A percentile compares a stretch with the other conserved stretches of the same genome.
Evolutionary conservation across 2,888 invertebrate genomes (phyloP).

Genomic region (Phymatocera aterrima): DNA sequence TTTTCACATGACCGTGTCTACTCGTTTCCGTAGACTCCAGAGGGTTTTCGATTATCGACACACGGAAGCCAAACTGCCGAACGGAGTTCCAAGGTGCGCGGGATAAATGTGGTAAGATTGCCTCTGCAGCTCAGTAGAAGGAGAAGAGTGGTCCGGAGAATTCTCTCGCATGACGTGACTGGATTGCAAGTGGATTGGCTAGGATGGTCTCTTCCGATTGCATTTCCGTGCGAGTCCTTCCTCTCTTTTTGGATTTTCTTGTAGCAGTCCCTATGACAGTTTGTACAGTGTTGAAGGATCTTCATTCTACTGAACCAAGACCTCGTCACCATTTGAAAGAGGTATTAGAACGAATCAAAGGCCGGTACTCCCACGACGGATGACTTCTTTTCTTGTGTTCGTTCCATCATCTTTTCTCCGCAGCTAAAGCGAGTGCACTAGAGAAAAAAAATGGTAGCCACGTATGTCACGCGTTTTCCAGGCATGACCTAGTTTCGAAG

Average conservation of each 20-base stretch:
- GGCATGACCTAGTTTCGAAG: constrained; percentile 35
- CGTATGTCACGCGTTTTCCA: constrained; percentile 42
- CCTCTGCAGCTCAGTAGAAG: constrained; percentile 35
- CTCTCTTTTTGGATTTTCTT: constrained; percentile 11
- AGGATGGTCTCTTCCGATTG: constrained; percentile 44
- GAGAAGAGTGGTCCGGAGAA: constrained; percentile 37
- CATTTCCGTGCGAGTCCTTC: constrained; percentile 34
- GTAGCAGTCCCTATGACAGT: constrained; percentile 13
- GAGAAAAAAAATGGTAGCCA: constrained; percentile 23
- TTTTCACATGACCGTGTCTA: constrained; percentile 7
- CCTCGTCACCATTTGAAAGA: constrained; percentile 30
- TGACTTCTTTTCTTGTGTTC: constrained; percentile 36
- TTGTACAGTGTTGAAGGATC: constrained; percentile 18
- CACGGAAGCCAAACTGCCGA: constrained; percentile 14
- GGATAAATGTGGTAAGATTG: constrained; percentile 43
- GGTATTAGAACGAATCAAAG: constrained; percentile 38
- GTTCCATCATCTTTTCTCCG: constrained; percentile 43
- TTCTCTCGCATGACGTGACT: constrained; percentile 44
- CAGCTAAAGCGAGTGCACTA: constrained; percentile 36
- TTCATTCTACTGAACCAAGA: constrained; percentile 15
- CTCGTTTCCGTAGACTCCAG: neutral
- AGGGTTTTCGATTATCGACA: constrained; percentile 42
- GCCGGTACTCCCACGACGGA: constrained; percentile 21
- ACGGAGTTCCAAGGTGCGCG: constrained; percentile 29
- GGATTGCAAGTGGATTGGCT: constrained; percentile 42